Conservation (phyloP, 2,888 invertebrate species). For the Epistrophe grossulariae region DNA sequence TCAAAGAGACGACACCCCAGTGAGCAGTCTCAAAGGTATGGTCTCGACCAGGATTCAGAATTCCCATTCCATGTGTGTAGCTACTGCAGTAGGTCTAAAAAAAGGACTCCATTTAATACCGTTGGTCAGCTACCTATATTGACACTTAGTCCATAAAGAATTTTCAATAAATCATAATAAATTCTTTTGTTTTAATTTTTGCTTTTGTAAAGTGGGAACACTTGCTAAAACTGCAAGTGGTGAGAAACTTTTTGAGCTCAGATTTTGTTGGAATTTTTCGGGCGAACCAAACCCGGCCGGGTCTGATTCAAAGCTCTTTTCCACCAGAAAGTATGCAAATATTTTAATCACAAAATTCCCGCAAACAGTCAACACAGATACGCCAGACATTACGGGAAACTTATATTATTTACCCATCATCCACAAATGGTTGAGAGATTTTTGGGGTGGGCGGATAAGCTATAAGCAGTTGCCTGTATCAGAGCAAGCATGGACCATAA, state of each 20-base stretch:
- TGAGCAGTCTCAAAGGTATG: too few relatives aligned
- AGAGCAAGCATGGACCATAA: conserved; percentile 22
- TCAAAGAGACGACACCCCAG: too few relatives aligned
- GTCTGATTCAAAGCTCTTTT: conserved; percentile 64
- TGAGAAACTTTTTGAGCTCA: conserved; percentile 54
- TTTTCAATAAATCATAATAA: too few relatives aligned
- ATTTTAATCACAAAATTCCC: conserved; percentile 75
- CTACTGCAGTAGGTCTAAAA: too few relatives aligned
- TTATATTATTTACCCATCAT: conserved; percentile 58
- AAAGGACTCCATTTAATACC: too few relatives aligned
- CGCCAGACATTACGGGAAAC: conserved; percentile 58
- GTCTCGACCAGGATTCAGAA: too few relatives aligned
- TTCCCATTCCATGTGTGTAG: too few relatives aligned
- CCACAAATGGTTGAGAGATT: conserved; percentile 37
- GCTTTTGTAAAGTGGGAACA: conserved; percentile 3
- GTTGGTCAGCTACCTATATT: too few relatives aligned
- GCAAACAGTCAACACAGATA: conserved; percentile 74
- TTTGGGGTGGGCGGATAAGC: conserved; percentile 52
- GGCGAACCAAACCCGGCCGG: conserved; percentile 23
- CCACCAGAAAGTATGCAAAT: conserved; percentile 73
- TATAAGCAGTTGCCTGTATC: conserved; percentile 35
- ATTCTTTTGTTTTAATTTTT: too few relatives aligned
- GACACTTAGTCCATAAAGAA: too few relatives aligned
- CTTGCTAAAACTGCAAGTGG: conserved; percentile 15
- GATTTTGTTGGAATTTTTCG: conserved; percentile 55